Evolutionary conservation across 2,113 vertebrate genomes (phyloP).

Genomic region (Cyprinodon brontotheroides): DNA sequence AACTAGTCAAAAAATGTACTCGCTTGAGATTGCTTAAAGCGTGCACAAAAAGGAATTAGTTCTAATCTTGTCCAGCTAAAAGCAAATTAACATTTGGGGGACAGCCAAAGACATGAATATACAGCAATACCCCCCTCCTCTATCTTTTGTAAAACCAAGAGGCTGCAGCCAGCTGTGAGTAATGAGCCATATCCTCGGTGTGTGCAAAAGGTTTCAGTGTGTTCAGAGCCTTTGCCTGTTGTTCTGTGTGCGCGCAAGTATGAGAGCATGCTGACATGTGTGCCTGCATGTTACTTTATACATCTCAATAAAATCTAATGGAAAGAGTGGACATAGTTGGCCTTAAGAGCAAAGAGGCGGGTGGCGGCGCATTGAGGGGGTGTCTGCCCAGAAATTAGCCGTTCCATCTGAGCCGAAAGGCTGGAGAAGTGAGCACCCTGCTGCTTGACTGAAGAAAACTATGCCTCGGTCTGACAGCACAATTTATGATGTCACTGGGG

Average conservation of each 20-base stretch:
- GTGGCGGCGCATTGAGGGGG: constrained; percentile 41
- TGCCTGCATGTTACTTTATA: constrained; percentile 69
- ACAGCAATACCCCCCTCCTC: constrained; percentile 80
- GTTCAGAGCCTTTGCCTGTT: constrained; percentile 45
- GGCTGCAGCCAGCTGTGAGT: constrained; percentile 80
- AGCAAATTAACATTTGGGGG: constrained; percentile 89
- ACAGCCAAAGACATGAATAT: constrained; percentile 87
- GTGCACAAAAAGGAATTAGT: constrained; percentile 87
- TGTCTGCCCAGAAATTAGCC: constrained; percentile 63
- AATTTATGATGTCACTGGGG: constrained; percentile 79
- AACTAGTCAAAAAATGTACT: constrained; percentile 83
- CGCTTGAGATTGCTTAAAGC: constrained; percentile 83
- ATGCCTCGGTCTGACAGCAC: constrained; percentile 67
- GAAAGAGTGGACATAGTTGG: constrained; percentile 63
- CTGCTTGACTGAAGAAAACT: constrained; percentile 77
- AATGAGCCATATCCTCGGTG: constrained; percentile 75
- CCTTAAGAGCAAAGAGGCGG: constrained; percentile 47
- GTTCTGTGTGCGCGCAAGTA: constrained; percentile 53
- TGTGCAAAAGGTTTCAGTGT: constrained; percentile 31
- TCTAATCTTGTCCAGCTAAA: constrained; percentile 89
- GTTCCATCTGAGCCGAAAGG: constrained; percentile 65
- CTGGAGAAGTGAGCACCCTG: constrained; percentile 61
- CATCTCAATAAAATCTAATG: constrained; percentile 76
- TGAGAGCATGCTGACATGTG: constrained; percentile 56
- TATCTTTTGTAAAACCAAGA: constrained; percentile 80